Evolutionary conservation across 2,888 invertebrate genomes (phyloP), one percentile per base, ranked within the genome.

Genomic region (Caenorhabditis sp.): DNA sequence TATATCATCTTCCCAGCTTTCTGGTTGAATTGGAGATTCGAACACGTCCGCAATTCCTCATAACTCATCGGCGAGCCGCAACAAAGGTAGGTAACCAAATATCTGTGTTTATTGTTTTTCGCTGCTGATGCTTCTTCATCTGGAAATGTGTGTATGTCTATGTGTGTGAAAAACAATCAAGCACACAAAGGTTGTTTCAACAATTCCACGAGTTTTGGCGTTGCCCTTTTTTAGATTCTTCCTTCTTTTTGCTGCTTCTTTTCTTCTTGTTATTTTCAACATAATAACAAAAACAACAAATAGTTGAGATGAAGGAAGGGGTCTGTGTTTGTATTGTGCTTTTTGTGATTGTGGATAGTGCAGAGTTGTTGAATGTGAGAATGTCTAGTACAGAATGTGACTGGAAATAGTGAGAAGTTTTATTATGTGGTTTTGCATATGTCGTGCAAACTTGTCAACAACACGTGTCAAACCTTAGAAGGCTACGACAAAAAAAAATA

Each of bases 1-100:
- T 81, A 14, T 87, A 83, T 64, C 85, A 86, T n/a, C 57, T 79
- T 3, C 87, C 87, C 3, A 79, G 83, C 12, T 87, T 87, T 67
- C 17, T 85, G 4, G 53, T 85, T 36, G 87, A 87, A 69, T 76
- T 87, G 12, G 80, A 84, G 67, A 26, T 84, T 38, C 83, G 82
- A 25, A 78, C 74, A 66, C 59, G 73, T 36, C 87, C 86, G 8
- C 65, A 78, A n/a, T 61, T 83, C 7, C 49, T 78, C 49, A 84
- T 87, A n/a, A 77, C 68, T 36, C 78, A 81, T 49, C 63, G 82
- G 17, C 77, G 78, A 0, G 83, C 83, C 21, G 81, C 83, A 12
- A 87, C 87, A 0, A 84, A 86, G 80, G 85, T 83, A 23, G 50
- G 21, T 53, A 43, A 43, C 43, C 43, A 43, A 43, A 43, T 43